Percentiles rank a stretch among this genome's conserved stretches.
These are phyloP conservation scores for Caranx ignobilis DNA, from an alignment of 2,113 vertebrate species.

Conservation along the genomic window DNA sequence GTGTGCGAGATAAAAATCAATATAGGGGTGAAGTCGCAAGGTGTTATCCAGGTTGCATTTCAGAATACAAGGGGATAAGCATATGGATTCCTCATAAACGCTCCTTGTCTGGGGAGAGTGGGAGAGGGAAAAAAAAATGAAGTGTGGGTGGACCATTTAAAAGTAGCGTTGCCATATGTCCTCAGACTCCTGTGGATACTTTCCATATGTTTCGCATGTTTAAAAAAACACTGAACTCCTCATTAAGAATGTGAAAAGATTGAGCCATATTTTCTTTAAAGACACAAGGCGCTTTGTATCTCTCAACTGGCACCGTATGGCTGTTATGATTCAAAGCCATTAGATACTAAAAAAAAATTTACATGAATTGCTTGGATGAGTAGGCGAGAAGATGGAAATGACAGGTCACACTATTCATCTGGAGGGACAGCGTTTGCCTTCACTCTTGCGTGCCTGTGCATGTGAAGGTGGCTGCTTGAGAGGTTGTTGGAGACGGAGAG, in stretches of 20 bases:
- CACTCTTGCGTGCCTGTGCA: slow-evolving; percentile 31
- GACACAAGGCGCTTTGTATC: neutral
- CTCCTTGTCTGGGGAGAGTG: slow-evolving; percentile 19
- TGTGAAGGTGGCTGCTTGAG: slow-evolving; percentile 51
- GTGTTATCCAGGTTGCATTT: slow-evolving; percentile 41
- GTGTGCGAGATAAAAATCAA: slow-evolving; percentile 14
- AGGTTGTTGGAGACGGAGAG: slow-evolving; percentile 46
- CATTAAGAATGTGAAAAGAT: slow-evolving; percentile 23
- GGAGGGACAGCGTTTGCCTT: slow-evolving; percentile 25
- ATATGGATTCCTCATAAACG: slow-evolving; percentile 47
- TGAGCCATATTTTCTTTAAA: neutral
- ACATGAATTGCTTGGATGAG: slow-evolving; percentile 23
- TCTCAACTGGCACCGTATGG: slow-evolving; percentile 4
- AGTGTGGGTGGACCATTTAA: slow-evolving; percentile 43
- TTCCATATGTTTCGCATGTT: slow-evolving; percentile 50
- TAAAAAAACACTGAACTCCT: slow-evolving; percentile 28
- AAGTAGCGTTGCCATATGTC: slow-evolving; percentile 57
- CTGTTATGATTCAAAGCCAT: slow-evolving; percentile 36
- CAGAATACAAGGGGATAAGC: slow-evolving; percentile 33
- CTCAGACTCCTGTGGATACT: slow-evolving; percentile 25
- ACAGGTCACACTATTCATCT: slow-evolving; percentile 53
- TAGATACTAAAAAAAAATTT: slow-evolving; percentile 34
- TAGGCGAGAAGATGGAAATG: slow-evolving; percentile 53
- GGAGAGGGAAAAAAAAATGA: neutral
- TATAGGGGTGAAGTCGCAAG: slow-evolving; percentile 19